Base-by-base conservation (phyloP, 2,888 invertebrate species). In the Philaethria dido region DNA sequence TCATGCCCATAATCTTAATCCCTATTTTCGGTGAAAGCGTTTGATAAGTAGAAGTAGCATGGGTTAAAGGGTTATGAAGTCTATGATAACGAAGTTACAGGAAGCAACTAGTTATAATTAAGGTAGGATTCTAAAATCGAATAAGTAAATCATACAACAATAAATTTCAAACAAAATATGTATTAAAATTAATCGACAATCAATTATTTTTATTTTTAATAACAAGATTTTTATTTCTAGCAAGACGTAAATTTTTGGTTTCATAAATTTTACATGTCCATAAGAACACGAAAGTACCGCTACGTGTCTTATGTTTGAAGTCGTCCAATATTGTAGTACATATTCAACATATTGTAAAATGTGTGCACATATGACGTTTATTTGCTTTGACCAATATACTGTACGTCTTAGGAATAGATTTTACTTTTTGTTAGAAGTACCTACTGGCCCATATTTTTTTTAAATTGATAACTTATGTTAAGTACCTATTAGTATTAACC, bases 201-300 rank as follows among this genome's bases (percentile, higher is more conserved):
- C 2, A 33, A 3, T 33, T 8, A 8, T 8, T 8, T 8, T 33
- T 33, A 33, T 33, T 33, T 33, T 33, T 33, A 33, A 33, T 33
- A 33, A 33, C 8, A 33, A n/a, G n/a, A n/a, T n/a, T n/a, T n/a
- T n/a, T n/a, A n/a, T n/a, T n/a, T n/a, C n/a, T 8, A 25, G 13
- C 14, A 22, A 62, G 62, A 65, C 73, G 20, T 20, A 11, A n/a
- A 2, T 16, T 73, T 62, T 66, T 69, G 66, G 59, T 67, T 63
- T 73, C 71, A 77, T 77, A 73, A 76, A 75, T 79, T 74, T 79
- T 77, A 74, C 71, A 76, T 73, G 69, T 54, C 54, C 68, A 74
- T 73, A 74, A 77, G 68, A 74, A 72, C 71, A 68, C 73, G 72
- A 75, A 69, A 70, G 73, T 57, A 70, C 72, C 73, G 69, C 64